Evolutionary conservation across 2,113 vertebrate genomes (phyloP), one percentile per base, ranked within the genome.

Genomic region (Mormyrus iriodes): DNA sequence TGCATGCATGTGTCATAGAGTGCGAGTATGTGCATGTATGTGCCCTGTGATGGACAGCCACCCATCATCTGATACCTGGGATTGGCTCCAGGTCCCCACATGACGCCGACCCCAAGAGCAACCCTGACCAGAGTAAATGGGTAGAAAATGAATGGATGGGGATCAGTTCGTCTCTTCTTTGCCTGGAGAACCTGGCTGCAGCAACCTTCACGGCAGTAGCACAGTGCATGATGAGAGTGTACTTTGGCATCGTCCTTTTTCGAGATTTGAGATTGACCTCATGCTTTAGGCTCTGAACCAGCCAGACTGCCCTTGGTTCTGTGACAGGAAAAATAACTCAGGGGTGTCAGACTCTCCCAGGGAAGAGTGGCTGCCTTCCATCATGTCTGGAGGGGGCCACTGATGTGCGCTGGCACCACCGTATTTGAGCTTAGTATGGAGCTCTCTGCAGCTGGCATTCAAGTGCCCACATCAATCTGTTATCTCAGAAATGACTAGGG

Each of bases 391-490:
- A 79, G 73, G 35, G 73, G 17, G 31, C 73, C 15, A 17, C 73
- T 42, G 35, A 79, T 17, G 35, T 10, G 1, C 35, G 8, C 73
- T 79, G 73, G 73, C 73, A 79, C 15, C 15, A 7, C 15, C 35
- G 15, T 4, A 19, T 42, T 79, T 2, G 10, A 27, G 73, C 73
- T 79, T 42, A 19, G 73, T 39, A 39, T 42, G 73, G 35, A 1
- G 39, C 82, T 73, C 86, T 49, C 55, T 24, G 39, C 17, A 91
- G 73, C 86, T 88, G 65, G 86, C 49, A 79, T 88, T 88, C 69
- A 58, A 82, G 89, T 89, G 90, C 89, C 21, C 5, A 55, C 15
- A 90, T 90, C 15, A 91, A 91, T 91, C 84, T 89, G 88, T 90
- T 52, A 90, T 90, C 24, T 27, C 49, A 12, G 49, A 4, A 21